phyloP scores from a whole-genome alignment of 2,888 invertebrate species.

The Stratiomys singularior region DNA sequence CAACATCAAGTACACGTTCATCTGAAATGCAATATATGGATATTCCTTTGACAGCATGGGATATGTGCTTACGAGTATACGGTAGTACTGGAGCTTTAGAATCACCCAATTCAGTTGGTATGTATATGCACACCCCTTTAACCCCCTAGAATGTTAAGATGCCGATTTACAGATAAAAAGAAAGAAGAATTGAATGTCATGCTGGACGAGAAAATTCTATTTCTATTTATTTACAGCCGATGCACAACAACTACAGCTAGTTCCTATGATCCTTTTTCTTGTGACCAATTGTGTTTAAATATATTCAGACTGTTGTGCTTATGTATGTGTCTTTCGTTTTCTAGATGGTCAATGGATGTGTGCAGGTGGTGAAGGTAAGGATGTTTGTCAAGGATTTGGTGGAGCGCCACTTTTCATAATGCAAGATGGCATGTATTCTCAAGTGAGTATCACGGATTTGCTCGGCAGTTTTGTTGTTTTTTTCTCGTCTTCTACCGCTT shows the following conservation, averaged over 20 bases:
- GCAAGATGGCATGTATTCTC: conserved; percentile 72
- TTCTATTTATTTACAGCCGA: neutral
- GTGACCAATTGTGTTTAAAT: neutral
- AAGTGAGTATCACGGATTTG: conserved; percentile 66
- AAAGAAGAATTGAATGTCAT: too few species aligned
- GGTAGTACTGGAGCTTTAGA: conserved; percentile 72
- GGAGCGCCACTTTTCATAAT: conserved; percentile 77
- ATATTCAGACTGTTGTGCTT: neutral
- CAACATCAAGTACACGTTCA: conserved; percentile 66
- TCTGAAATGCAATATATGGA: conserved; percentile 74
- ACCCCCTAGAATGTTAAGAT: neutral
- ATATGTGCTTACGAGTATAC: conserved; percentile 75
- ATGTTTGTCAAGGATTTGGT: conserved; percentile 83
- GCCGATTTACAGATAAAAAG: neutral
- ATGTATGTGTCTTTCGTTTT: conserved; percentile 10
- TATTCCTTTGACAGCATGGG: conserved; percentile 74
- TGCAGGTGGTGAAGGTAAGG: conserved; percentile 80
- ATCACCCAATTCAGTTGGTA: conserved; percentile 64
- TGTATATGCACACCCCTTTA: neutral
- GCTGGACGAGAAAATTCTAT: neutral
- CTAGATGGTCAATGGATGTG: conserved; percentile 73
- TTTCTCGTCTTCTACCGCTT: neutral
- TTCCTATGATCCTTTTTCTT: neutral
- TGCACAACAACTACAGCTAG: neutral
- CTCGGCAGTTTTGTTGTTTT: neutral